These are phyloP conservation scores for Periophthalmus magnuspinnatus DNA, from an alignment of 2,797 vertebrate genomes.

Conservation along the genomic window DNA sequence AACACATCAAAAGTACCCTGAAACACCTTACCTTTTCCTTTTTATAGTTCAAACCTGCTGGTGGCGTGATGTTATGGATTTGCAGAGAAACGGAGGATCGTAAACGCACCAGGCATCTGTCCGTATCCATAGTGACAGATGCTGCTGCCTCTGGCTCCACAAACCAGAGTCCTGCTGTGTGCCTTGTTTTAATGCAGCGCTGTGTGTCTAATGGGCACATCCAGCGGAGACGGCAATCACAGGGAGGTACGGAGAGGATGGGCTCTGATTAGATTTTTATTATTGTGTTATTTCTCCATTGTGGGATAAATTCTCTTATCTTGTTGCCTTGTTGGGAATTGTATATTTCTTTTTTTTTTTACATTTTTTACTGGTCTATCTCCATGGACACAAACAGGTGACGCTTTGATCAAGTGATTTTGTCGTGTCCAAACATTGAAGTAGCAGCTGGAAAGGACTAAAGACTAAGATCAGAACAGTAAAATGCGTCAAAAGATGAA, in stretches of 20 bases:
- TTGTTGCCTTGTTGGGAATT: slow-evolving; percentile 1
- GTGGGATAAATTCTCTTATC: too few relatives aligned
- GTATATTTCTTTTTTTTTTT: background rate
- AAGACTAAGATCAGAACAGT: background rate
- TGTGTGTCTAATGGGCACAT: slow-evolving; percentile 16
- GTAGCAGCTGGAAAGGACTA: background rate
- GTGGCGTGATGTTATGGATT: slow-evolving; percentile 29
- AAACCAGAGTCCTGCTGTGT: slow-evolving; percentile 38
- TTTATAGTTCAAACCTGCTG: slow-evolving; percentile 21
- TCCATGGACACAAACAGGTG: background rate
- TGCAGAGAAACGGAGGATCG: slow-evolving; percentile 42
- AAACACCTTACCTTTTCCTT: slow-evolving; percentile 20
- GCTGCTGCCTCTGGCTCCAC: slow-evolving; percentile 40
- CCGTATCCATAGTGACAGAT: slow-evolving; percentile 56
- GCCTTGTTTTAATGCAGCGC: slow-evolving; percentile 23
- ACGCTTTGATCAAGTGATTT: background rate
- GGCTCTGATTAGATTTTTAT: slow-evolving; percentile 7
- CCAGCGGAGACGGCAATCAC: slow-evolving; percentile 6
- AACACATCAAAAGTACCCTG: slow-evolving; percentile 15
- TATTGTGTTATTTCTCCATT: slow-evolving; percentile 1
- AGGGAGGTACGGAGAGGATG: background rate
- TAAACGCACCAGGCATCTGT: slow-evolving; percentile 48
- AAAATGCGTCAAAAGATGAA: background rate
- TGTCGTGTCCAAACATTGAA: background rate
- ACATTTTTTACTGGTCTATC: background rate